Percentiles rank a stretch among this genome's conserved stretches.
Evolutionary conservation across 2,797 vertebrate species (phyloP).

Genomic region (Steatocranus sp.): DNA sequence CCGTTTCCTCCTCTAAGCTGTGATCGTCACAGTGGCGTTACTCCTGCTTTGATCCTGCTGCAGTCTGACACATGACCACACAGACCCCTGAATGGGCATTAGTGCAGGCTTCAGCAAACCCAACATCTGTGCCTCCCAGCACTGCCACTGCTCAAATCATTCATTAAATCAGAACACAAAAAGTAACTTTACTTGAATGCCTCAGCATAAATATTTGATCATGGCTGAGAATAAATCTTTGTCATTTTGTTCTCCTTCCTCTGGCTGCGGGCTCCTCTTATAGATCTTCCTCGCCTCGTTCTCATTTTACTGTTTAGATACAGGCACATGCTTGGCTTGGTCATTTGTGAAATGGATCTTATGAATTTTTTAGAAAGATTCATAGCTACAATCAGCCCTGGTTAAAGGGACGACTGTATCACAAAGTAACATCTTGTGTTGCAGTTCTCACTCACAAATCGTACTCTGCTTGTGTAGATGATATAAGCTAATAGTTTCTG

Average conservation of each 20-base stretch:
- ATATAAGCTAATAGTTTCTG: conserved; percentile 10
- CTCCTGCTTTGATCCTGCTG: conserved; percentile 81
- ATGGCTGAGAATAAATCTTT: conserved; percentile 96
- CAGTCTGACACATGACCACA: conserved; percentile 87
- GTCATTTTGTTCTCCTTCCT: conserved; percentile 75
- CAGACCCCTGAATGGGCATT: conserved; percentile 87
- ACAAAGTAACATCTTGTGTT: conserved; percentile 31
- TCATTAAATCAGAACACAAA: conserved; percentile 99
- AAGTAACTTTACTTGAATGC: conserved; percentile 99
- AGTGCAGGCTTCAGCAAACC: conserved; percentile 87
- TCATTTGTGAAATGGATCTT: conserved; percentile 95
- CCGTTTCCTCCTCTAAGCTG: conserved; percentile 20
- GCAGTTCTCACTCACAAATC: conserved; percentile 32
- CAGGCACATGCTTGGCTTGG: conserved; percentile 77
- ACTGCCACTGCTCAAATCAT: conserved; percentile 86
- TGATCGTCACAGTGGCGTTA: conserved; percentile 56
- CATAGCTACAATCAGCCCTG: conserved; percentile 72
- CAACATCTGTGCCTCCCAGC: conserved; percentile 82
- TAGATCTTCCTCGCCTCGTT: conserved; percentile 29
- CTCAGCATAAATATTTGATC: conserved; percentile 95
- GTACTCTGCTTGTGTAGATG: conserved; percentile 36
- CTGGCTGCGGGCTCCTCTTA: conserved; percentile 30
- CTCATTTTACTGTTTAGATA: conserved; percentile 53
- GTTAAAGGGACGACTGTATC: conserved; percentile 50
- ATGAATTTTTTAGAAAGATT: conserved; percentile 92